Evolutionary conservation across 1,140 invertebrate species (phyloP).

Genomic region (Leptopilina clavipes): DNA sequence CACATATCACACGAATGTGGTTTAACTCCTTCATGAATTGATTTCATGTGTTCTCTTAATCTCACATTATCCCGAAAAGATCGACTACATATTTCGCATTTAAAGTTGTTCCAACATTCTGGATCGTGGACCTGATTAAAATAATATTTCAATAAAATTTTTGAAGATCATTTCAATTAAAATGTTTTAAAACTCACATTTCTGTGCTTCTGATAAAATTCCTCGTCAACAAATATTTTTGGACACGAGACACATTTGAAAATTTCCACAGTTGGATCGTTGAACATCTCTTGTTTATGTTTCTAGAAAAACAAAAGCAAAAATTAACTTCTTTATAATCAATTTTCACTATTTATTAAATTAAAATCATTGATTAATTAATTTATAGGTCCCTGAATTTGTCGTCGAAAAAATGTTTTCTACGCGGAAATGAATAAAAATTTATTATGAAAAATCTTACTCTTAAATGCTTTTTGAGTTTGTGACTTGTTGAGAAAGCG

Average conservation of each 20-base stretch:
- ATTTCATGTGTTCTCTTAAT: constrained; percentile 59
- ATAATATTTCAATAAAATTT: constrained; percentile 6
- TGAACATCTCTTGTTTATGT: constrained; percentile 60
- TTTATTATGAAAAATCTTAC: too few species aligned
- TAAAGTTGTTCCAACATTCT: constrained; percentile 62
- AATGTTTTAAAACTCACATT: constrained; percentile 51
- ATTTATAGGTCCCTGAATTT: too few species aligned
- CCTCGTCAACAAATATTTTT: constrained; percentile 61
- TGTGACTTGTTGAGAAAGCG: constrained; percentile 55
- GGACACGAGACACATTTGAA: constrained; percentile 60
- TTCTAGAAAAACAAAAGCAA: constrained; percentile 57
- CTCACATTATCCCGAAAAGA: constrained; percentile 61
- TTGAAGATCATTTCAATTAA: constrained; percentile 28
- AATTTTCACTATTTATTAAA: too few species aligned
- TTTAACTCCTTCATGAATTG: constrained; percentile 61
- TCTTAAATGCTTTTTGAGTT: constrained; percentile 55
- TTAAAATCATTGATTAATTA: too few species aligned
- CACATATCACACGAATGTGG: constrained; percentile 64
- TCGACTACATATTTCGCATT: constrained; percentile 58
- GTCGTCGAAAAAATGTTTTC: too few species aligned
- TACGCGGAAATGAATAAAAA: too few species aligned
- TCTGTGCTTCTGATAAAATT: constrained; percentile 63
- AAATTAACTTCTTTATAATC: too few species aligned
- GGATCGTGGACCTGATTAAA: constrained; percentile 61
- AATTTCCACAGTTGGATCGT: constrained; percentile 53